phyloP scores from a whole-genome alignment of 2,888 invertebrate species.

The Hirtodrosophila duncani region DNA sequence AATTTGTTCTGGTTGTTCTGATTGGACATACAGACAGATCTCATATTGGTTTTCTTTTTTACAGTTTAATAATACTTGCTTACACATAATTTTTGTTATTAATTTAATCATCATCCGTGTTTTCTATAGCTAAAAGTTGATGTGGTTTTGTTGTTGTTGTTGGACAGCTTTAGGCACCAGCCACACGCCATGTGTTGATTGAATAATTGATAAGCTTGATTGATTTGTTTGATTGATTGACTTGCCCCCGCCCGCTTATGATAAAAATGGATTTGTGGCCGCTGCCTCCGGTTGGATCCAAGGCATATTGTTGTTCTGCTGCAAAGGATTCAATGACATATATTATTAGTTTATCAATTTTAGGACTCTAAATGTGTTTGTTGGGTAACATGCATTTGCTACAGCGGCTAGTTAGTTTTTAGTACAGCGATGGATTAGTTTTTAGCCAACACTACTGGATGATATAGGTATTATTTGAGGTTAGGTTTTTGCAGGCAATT shows the following conservation, averaged over 20 bases:
- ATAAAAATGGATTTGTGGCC: slow-evolving; percentile 79
- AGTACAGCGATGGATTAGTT: slow-evolving; percentile 7
- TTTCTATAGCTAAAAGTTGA: slow-evolving; percentile 23
- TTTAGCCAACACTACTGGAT: neutral
- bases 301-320: slow-evolving; percentile 77
- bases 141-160: slow-evolving; percentile 25
- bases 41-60: slow-evolving; percentile 39
- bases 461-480: neutral
- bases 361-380: neutral
- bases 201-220: slow-evolving; percentile 15
- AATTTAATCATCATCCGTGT: slow-evolving; percentile 36
- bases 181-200: slow-evolving; percentile 16
- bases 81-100: slow-evolving; percentile 64
- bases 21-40: too few relatives aligned
- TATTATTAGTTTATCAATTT: slow-evolving; percentile 4
- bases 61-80: slow-evolving; percentile 75
- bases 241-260: slow-evolving; percentile 56
- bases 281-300: slow-evolving; percentile 78
- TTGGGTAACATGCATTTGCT: slow-evolving; percentile 35
- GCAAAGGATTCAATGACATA: slow-evolving; percentile 38
- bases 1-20: slow-evolving; percentile 25
- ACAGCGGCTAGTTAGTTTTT: slow-evolving; percentile 21
- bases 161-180: slow-evolving; percentile 26
- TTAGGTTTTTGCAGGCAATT: slow-evolving; percentile 9
- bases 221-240: slow-evolving; percentile 16